Evolutionary conservation across 2,888 invertebrate species (phyloP).

Genomic region (Rhopalosiphum nymphaeae): DNA sequence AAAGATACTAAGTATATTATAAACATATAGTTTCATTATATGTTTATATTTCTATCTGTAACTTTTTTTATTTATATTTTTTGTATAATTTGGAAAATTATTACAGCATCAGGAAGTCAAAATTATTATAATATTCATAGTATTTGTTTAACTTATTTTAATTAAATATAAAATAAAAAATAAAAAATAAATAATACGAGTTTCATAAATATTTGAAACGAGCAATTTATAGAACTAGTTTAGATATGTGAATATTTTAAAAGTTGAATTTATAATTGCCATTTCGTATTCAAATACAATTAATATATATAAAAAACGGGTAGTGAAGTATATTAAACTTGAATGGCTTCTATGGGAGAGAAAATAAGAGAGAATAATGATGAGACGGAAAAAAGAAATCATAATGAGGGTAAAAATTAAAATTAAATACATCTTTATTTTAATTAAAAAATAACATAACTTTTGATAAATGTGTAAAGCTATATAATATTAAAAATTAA

Average conservation of each 20-base stretch:
- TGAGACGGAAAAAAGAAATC: background rate
- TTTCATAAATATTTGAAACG: background rate
- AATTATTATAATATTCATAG: background rate
- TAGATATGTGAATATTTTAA: no score
- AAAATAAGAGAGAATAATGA: background rate
- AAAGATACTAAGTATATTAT: background rate
- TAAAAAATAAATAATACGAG: background rate
- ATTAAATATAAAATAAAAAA: background rate
- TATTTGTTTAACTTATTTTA: background rate
- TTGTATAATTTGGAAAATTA: background rate
- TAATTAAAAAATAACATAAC: background rate
- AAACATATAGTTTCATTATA: background rate
- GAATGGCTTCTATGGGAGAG: background rate
- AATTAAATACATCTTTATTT: background rate
- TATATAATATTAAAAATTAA: background rate
- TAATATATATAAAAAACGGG: background rate
- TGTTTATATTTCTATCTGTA: background rate
- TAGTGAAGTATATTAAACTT: background rate
- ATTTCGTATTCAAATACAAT: no score
- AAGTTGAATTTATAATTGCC: no score
- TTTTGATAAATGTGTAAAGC: background rate
- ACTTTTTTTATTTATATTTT: background rate
- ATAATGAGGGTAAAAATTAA: background rate
- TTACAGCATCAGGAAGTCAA: no score
- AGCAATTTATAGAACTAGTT: background rate